Conservation (phyloP, 2,888 invertebrate species). For the Drosophila ustulata region DNA sequence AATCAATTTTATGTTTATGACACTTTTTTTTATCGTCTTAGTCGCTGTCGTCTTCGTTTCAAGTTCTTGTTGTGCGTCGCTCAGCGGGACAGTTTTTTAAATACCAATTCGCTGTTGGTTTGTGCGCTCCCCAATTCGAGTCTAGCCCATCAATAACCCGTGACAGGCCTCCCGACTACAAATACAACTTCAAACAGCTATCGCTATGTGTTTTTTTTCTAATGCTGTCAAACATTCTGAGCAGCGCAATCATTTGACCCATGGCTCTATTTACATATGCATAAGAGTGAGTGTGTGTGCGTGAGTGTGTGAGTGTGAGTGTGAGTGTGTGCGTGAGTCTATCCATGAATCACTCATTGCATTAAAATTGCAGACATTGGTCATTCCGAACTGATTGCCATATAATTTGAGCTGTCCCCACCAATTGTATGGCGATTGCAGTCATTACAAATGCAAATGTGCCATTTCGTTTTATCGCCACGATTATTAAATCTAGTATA, state of each 20-base stretch:
- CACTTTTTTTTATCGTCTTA: conserved; percentile 49
- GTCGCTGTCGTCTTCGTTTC: conserved; percentile 27
- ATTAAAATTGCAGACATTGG: conserved; percentile 46
- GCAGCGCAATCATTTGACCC: conserved; percentile 25
- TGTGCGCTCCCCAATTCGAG: conserved; percentile 4
- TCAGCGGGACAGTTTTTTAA: conserved; percentile 49
- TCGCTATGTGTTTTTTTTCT: conserved; percentile 1
- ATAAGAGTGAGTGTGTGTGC: conserved; percentile 10
- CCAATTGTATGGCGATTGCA: conserved; percentile 37
- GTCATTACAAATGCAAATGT: conserved; percentile 37
- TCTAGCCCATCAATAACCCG: conserved; percentile 10
- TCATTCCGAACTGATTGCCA: conserved; percentile 57
- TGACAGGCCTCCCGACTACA: conserved; percentile 38
- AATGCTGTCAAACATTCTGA: conserved; percentile 33
- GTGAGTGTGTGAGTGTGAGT: not conserved
- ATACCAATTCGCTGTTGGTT: conserved; percentile 16
- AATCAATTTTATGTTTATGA: conserved; percentile 74
- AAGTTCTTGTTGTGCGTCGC: conserved; percentile 24
- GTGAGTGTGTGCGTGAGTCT: conserved; percentile 24
- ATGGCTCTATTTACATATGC: conserved; percentile 39
- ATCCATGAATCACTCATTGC: conserved; percentile 40
- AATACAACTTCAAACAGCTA: conserved; percentile 28
- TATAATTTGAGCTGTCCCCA: conserved; percentile 66
- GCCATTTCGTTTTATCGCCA: conserved; percentile 21
- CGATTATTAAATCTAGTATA: conserved; percentile 4